A percentile compares a stretch with the other conserved stretches of the same genome.
Evolutionary conservation across 2,797 vertebrate genomes (phyloP).

Genomic region (Melopsittacus undulatus): DNA sequence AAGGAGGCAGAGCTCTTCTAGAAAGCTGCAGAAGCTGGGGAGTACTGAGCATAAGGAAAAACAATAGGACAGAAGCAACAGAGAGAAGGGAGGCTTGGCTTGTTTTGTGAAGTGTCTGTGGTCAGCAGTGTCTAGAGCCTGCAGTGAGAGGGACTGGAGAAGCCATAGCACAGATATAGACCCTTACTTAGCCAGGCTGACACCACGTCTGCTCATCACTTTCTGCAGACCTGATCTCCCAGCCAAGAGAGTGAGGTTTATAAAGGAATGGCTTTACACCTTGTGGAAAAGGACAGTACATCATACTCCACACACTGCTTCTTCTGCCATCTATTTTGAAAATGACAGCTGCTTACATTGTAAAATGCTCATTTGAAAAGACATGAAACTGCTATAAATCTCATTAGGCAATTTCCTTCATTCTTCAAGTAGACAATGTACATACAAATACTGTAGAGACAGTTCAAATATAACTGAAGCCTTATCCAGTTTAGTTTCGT

Average conservation of each 20-base stretch:
- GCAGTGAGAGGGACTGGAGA: not conserved
- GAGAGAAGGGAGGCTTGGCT: not conserved
- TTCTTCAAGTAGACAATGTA: not conserved
- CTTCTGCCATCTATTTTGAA: not conserved
- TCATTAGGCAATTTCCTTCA: not conserved
- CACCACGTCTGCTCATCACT: not conserved
- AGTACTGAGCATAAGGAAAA: not conserved
- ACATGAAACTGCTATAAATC: not conserved
- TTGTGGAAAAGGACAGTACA: not conserved
- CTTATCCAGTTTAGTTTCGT: not conserved
- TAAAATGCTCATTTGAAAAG: not conserved
- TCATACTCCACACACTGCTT: not conserved
- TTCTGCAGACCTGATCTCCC: fast-evolving
- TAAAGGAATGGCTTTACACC: not conserved
- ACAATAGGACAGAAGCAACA: not conserved
- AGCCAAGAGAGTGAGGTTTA: not conserved
- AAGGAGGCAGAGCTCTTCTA: not conserved
- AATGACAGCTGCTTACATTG: not conserved
- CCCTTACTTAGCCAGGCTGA: not conserved
- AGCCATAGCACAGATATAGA: not conserved
- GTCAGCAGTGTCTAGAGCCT: fast-evolving
- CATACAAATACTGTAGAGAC: not conserved
- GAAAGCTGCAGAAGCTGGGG: not conserved
- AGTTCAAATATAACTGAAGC: not conserved
- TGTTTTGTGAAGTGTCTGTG: not conserved